Percentiles rank a stretch among this genome's conserved stretches.
These are phyloP conservation scores for Drosophila tropicalis DNA, from an alignment of 1,140 invertebrate genomes.

Conservation along the genomic window DNA sequence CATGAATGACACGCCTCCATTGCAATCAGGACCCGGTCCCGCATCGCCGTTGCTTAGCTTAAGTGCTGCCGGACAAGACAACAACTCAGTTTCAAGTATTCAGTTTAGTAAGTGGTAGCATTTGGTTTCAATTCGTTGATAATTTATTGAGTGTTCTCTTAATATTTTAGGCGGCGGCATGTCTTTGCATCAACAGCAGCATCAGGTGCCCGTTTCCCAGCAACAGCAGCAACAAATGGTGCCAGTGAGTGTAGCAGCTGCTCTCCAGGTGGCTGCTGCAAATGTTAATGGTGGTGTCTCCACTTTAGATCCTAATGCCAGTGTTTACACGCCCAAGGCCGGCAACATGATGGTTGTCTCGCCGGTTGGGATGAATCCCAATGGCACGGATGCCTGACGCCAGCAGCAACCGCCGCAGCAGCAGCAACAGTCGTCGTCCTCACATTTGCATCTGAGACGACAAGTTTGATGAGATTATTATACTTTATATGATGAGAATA, in stretches of 20 bases:
- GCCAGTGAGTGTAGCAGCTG: constrained; percentile 69
- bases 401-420: constrained; percentile 54
- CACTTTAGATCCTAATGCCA: constrained; percentile 95
- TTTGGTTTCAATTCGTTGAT: too few species aligned
- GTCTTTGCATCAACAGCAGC: constrained; percentile 54
- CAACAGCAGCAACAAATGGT: constrained; percentile 76
- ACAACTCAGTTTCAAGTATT: constrained; percentile 36
- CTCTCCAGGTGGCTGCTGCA: constrained; percentile 61
- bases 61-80: constrained; percentile 67
- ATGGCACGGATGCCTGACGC: constrained; percentile 80
- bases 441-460: constrained; percentile 74
- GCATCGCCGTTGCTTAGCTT: constrained; percentile 77
- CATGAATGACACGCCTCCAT: constrained; percentile 81
- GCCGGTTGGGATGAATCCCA: constrained; percentile 70
- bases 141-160: too few species aligned
- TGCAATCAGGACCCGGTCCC: constrained; percentile 74
- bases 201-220: constrained; percentile 52
- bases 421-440: constrained; percentile 61
- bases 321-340: constrained; percentile 93
- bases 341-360: constrained; percentile 74
- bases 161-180: too few species aligned
- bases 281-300: constrained; percentile 83
- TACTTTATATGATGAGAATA: constrained; percentile 67
- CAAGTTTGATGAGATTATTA: constrained; percentile 83
- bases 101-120: too few species aligned